phyloP scores from a whole-genome alignment of 23 tunicate genomes.

The Corella eumyota region DNA sequence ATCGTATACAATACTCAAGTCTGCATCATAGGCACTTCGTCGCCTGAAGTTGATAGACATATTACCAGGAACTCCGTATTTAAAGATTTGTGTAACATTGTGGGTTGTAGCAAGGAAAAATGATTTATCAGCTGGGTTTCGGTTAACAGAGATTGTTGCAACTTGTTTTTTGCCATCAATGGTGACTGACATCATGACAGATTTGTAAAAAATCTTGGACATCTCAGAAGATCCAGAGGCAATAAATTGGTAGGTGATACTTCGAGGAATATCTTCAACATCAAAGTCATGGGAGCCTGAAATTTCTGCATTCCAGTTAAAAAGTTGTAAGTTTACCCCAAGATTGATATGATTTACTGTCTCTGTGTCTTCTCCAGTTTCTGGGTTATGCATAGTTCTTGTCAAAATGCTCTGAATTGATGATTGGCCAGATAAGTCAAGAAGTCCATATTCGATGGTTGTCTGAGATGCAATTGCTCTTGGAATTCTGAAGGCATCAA shows the following conservation, averaged over 20 bases:
- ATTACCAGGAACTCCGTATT: slow-evolving; percentile 38
- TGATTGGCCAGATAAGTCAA: slow-evolving; percentile 8
- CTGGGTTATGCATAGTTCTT: slow-evolving; percentile 13
- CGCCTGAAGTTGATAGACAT: slow-evolving; percentile 12
- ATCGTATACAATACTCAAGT: slow-evolving; percentile 35
- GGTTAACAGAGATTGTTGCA: slow-evolving; percentile 20
- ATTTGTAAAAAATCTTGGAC: slow-evolving; percentile 13
- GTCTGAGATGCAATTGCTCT: background rate
- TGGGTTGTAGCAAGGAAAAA: slow-evolving; percentile 21
- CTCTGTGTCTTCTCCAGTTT: slow-evolving; percentile 7
- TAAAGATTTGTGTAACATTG: slow-evolving; percentile 18
- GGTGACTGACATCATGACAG: slow-evolving; percentile 19
- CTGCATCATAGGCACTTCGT: slow-evolving; percentile 5
- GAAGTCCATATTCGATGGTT: slow-evolving; percentile 7
- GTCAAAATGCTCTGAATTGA: slow-evolving; percentile 1
- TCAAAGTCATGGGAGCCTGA: slow-evolving; percentile 33
- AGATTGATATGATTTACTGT: slow-evolving; percentile 5
- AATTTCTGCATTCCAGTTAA: slow-evolving; percentile 15
- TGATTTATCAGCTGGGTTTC: slow-evolving; percentile 5
- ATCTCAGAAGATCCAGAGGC: slow-evolving; percentile 8
- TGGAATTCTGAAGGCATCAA: slow-evolving; percentile 3
- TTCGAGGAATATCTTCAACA: slow-evolving; percentile 11
- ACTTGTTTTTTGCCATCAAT: slow-evolving; percentile 16
- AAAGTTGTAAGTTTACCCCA: slow-evolving; percentile 7
- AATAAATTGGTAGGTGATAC: slow-evolving; percentile 23